phyloP scores from a whole-genome alignment of 2,888 invertebrate species.

The Neoascia interrupta region DNA sequence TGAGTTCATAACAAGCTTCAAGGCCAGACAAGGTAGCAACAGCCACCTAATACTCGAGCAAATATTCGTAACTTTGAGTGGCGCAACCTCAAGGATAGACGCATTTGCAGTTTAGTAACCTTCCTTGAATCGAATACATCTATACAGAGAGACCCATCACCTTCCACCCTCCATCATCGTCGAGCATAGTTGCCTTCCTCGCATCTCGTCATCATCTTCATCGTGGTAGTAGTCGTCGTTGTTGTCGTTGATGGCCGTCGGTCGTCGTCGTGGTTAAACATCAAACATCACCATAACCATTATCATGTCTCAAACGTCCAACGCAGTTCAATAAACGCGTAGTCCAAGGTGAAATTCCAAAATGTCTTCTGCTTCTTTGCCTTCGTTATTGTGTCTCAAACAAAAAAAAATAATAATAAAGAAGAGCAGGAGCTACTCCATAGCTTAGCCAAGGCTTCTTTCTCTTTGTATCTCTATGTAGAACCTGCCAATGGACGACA shows the following conservation, averaged over 20 bases:
- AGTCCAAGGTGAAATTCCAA: constrained; percentile 68
- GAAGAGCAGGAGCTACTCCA: constrained; percentile 48
- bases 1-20: constrained; percentile 20
- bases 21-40: constrained; percentile 22
- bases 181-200: constrained; percentile 2
- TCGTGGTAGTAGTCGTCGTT: constrained; percentile 16
- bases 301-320: constrained; percentile 68
- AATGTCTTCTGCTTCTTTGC: constrained; percentile 64
- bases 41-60: constrained; percentile 18
- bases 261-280: constrained; percentile 16
- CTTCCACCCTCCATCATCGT: constrained; percentile 12
- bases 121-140: constrained; percentile 35
- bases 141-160: neutral
- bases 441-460: constrained; percentile 48
- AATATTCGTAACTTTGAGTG: constrained; percentile 31
- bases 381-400: constrained; percentile 40
- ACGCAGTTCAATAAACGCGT: constrained; percentile 68
- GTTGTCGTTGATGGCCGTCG: neutral
- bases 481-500: neutral
- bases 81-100: constrained; percentile 51
- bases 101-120: constrained; percentile 61
- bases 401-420: constrained; percentile 15
- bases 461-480: constrained; percentile 24
- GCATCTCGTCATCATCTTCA: constrained; percentile 13
- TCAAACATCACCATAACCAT: constrained; percentile 66